phyloP scores from a whole-genome alignment of 2,888 invertebrate species.

The Antitype chi region DNA sequence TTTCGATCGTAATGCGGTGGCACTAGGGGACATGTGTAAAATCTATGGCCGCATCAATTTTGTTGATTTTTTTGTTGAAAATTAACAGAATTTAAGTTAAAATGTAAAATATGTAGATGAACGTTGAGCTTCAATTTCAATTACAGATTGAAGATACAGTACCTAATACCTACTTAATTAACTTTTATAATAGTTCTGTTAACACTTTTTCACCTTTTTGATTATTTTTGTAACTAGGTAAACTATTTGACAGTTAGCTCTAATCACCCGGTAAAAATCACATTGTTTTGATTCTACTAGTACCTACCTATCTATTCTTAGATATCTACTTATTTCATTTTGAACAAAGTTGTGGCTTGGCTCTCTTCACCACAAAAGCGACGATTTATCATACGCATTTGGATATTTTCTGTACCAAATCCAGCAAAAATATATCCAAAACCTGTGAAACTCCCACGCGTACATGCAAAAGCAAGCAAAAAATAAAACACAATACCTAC shows the following conservation, averaged over 20 bases:
- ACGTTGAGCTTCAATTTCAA: neutral
- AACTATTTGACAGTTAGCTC: no score
- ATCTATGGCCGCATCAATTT: conserved; percentile 43
- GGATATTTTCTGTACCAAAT: neutral
- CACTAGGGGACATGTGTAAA: conserved; percentile 49
- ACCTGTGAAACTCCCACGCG: neutral
- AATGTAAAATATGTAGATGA: neutral
- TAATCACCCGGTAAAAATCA: no score
- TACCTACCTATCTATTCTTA: no score
- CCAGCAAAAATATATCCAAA: conserved; percentile 11
- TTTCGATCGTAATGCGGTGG: conserved; percentile 73
- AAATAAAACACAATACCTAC: conserved; percentile 39
- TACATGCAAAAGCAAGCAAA: conserved; percentile 19
- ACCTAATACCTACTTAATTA: neutral
- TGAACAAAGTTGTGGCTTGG: no score
- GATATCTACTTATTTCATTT: no score
- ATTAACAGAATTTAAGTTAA: neutral
- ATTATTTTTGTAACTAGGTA: no score
- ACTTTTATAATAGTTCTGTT: no score
- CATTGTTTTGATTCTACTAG: no score
- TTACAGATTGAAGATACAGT: neutral
- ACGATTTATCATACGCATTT: neutral
- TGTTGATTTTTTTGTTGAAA: conserved; percentile 1
- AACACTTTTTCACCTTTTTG: no score
- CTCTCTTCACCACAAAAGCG: no score